Percentiles rank a stretch among this genome's conserved stretches.
These are phyloP conservation scores for Leistus spinibarbis DNA, from an alignment of 2,888 invertebrate species.

Conservation along the genomic window DNA sequence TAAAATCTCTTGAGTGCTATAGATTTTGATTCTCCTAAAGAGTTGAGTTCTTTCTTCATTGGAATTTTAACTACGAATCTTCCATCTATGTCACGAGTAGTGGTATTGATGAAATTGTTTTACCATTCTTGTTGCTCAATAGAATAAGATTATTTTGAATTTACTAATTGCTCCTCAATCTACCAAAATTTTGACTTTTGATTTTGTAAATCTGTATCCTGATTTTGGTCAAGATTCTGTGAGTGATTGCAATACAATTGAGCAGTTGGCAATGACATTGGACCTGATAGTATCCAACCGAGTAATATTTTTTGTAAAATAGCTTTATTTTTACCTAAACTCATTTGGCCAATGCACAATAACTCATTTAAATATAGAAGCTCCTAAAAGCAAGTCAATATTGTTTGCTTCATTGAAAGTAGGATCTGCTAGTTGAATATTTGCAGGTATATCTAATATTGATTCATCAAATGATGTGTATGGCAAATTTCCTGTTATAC, in stretches of 20 bases:
- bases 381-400: neutral
- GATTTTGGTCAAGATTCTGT: neutral
- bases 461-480: too few relatives aligned
- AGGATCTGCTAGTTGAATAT: neutral
- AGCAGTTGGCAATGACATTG: neutral
- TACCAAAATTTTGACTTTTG: conserved; percentile 6
- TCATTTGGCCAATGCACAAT: neutral
- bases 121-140: neutral
- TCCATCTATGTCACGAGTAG: too few relatives aligned
- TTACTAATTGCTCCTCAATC: too few relatives aligned
- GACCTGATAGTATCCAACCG: neutral
- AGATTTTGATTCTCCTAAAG: neutral
- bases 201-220: neutral
- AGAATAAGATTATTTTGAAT: too few relatives aligned
- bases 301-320: neutral
- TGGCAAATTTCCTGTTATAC: neutral
- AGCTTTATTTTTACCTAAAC: neutral
- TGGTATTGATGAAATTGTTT: too few relatives aligned
- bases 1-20: neutral
- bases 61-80: too few relatives aligned
- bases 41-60: too few relatives aligned
- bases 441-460: neutral
- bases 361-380: neutral
- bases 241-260: neutral
- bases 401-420: neutral